Base-by-base conservation (phyloP, 2,113 vertebrate species). In the Xiphorhynchus elegans region DNA sequence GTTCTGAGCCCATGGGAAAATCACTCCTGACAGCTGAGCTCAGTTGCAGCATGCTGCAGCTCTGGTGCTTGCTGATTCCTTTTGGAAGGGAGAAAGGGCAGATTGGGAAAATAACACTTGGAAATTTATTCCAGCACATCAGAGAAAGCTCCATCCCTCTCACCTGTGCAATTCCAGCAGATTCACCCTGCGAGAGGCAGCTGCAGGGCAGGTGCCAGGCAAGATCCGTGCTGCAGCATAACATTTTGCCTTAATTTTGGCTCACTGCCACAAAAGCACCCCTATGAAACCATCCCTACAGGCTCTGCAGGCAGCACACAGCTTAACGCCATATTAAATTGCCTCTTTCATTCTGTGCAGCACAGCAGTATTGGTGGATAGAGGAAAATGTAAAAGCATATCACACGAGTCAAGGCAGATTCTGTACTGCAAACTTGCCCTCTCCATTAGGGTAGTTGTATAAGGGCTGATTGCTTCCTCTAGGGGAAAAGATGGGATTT, bases 251-350 rank as follows among this genome's bases (percentile, higher is more conserved):
- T 89, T 72, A 39, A 72, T 87, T 96, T 94, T 94, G 90, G 83
- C 76, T 97, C 8, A 1, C 4, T 0, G 33, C 58, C 55, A 29
- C 46, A 33, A 37, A 56, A 70, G 84, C 73, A 64, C 83, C 92
- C 92, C 88, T 53, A 5, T 21, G 83, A 87, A 68, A 40, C 73
- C 47, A 25, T 81, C 89, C 60, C 93, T 9, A 6, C 44, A 5
- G 83, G 83, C 90, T 90, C 76, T 1, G 10, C 76, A 82, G 90
- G 94, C 90, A 89, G 88, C 4, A 0, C 69, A 33, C 15, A 2
- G 90, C 83, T 90, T 84, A 84, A n/a, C 73, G 29, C 84, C 83
- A 49, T 94, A 13, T 95, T 94, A 96, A 94, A 94, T 94, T 78
- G 75, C 88, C 73, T 92, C 93, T 72, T 56, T 79, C 88, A 49